Evolutionary conservation across 2,113 vertebrate species (phyloP), one percentile per base, ranked within the genome.

Genomic region (Fregetta grallaria): DNA sequence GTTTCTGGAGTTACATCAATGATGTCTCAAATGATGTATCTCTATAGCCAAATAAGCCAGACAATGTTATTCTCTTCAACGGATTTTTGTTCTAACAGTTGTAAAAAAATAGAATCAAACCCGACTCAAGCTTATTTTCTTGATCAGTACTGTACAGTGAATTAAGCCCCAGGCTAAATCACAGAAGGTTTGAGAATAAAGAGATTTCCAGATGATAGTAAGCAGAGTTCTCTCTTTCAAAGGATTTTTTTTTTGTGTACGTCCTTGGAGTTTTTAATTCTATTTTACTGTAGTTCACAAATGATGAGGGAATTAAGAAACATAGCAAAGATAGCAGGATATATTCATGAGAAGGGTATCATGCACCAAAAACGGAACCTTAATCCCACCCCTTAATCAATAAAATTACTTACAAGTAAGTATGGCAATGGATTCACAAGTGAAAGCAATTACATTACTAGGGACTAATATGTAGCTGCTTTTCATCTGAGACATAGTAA

Each of bases 41-140:
- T 93, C 82, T 91, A 79, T 25, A 93, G 59, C 11, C 66, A 90
- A 79, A 49, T 36, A 91, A 92, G 10, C 4, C 32, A 70, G 25
- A 30, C 11, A 80, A 58, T 42, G 15, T 47, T 90, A 47, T 63
- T 68, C 14, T 88, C 29, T 34, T 77, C 40, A 70, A 40, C 21
- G 0, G 40, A 65, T 59, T 70, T 62, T 70, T 80, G 38, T 88
- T 79, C 40, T 88, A 94, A 70, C n/a, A 85, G 50, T n/a, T 90
- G 71, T 9, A 53, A 86, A 92, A 93, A 93, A n/a, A 40, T 62
- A 91, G 77, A 90, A 87, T 42, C 49, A 92, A 95, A 79, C 29
- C 26, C 83, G 50, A 80, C 18, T 82, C 58, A 42, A 59, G 16
- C 10, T 92, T 77, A 66, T 89, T 94, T 92, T 77, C 72, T 86